Evolutionary conservation across 1,140 invertebrate genomes (phyloP), one percentile per base, ranked within the genome.

Genomic region (Drosophila carrolli): DNA sequence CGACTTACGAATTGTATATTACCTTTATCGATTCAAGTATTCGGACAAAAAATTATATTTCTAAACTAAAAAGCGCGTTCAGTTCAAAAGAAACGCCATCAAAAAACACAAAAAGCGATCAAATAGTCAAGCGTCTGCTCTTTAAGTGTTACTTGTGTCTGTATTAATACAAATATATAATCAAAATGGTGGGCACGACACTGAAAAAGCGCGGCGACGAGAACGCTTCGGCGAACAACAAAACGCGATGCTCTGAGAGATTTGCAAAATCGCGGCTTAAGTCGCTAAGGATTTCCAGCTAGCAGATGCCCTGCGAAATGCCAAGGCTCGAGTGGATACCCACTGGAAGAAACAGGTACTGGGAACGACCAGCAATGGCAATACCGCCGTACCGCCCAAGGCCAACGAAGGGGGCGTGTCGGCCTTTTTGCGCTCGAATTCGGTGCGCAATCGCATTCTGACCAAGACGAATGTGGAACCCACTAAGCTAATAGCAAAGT

Each of bases 191-290:
- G 70, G 79, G 81, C 60, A 78, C 81, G 46, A 71, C 75, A 14
- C 14, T 77, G 7, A 82, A 86, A 83, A 68, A 86, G 76, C 66
- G 74, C 2, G 54, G 84, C 57, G 86, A 90, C 9, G 86, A 90
- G 86, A n/a, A n/a, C n/a, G n/a, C n/a, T n/a, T n/a, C n/a, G n/a
- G n/a, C n/a, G n/a, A n/a, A n/a, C n/a, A n/a, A n/a, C n/a, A n/a
- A n/a, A n/a, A n/a, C n/a, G n/a, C n/a, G n/a, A n/a, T n/a, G 91
- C 91, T 16, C 50, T 92, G 5, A 91, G 91, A 37, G 91, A 92
- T 48, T 40, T 92, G n/a, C 91, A 92, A 35, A 92, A 92, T 80
- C 83, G 90, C 32, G 91, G 78, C 29, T 16, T 92, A 2, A 73
- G 60, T n/a, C 77, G 89, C 86, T 29, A 91, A 91, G 53, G 85